A percentile compares a stretch with the other conserved stretches of the same genome.
These are phyloP conservation scores for Eustalomyia histrio DNA, from an alignment of 2,888 invertebrate genomes.

Conservation along the genomic window DNA sequence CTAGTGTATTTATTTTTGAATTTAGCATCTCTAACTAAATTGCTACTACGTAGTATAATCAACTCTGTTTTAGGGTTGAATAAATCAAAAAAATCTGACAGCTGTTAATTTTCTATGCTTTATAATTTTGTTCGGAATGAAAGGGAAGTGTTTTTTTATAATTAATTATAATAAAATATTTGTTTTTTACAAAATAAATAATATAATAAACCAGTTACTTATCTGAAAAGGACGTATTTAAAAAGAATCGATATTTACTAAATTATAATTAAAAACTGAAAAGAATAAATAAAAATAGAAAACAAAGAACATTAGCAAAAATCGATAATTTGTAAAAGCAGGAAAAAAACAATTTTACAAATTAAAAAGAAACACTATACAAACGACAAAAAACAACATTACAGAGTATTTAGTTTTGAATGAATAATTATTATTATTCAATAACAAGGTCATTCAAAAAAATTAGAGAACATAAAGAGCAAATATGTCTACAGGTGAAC, in stretches of 20 bases:
- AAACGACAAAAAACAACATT: conserved; percentile 28
- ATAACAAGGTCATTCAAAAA: conserved; percentile 36
- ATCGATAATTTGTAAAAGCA: conserved; percentile 48
- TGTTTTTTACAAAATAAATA: conserved; percentile 39
- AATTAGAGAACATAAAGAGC: conserved; percentile 10
- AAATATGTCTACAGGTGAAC: conserved; percentile 82
- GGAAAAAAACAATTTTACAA: conserved; percentile 22
- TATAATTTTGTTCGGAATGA: conserved; percentile 49
- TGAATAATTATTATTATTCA: conserved; percentile 32
- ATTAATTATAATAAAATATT: conserved; percentile 34
- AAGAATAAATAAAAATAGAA: background rate
- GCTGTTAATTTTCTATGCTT: conserved; percentile 44
- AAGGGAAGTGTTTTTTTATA: conserved; percentile 41
- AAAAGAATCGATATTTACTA: background rate
- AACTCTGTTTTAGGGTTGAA: too few species aligned
- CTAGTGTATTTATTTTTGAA: too few species aligned
- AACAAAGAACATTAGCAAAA: conserved; percentile 50
- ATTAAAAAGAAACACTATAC: conserved; percentile 31
- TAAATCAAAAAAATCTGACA: conserved; percentile 34
- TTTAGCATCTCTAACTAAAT: too few species aligned
- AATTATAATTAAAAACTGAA: too few species aligned
- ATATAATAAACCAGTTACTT: conserved; percentile 26
- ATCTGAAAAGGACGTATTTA: background rate
- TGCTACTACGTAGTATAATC: too few species aligned
- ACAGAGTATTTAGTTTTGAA: conserved; percentile 18